Evolutionary conservation across 2,113 vertebrate species (phyloP), one percentile per base, ranked within the genome.

Genomic region (Cercopithecus mona): DNA sequence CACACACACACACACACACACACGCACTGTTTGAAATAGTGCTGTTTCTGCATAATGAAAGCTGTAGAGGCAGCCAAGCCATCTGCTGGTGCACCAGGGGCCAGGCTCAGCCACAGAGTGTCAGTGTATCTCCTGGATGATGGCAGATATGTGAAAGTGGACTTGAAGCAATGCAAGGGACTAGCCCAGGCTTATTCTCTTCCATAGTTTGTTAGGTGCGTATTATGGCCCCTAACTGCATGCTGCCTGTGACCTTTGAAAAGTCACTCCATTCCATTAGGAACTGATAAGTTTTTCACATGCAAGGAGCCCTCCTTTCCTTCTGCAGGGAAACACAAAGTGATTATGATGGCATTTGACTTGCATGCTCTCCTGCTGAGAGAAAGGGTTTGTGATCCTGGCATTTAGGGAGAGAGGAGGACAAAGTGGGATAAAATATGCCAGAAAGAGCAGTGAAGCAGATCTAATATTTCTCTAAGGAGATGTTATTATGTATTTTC

Each of bases 301-400:
- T 18, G 82, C 40, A 27, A 10, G 2, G 10, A 8, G 23, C 22
- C n/a, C 17, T 35, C 25, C 23, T 23, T 45, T 38, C 16, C 27
- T 79, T 92, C 64, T 55, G 30, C 1, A 81, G 72, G 57, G 66
- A 38, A 76, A 61, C 81, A 72, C 43, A 18, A n/a, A 59, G 57
- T 68, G 83, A 97, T 72, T 20, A 17, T 59, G 85, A 84, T 76
- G 55, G 17, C 59, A 50, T 95, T 64, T 92, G 95, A 92, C 83
- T 68, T 79, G 88, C 27, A 4, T 61, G n/a, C 61, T 66, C 70
- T 59, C 38, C 90, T 6, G 1, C 25, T 11, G 20, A 57, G 93
- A 64, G 38, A 38, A 59, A 30, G 50, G 40, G 32, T 66, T 18
- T 72, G 40, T 20, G 57, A 83, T 55, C 20, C 5, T 57, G 76